phyloP scores from a whole-genome alignment of 2,888 invertebrate genomes.

The Anorthoa munda region DNA sequence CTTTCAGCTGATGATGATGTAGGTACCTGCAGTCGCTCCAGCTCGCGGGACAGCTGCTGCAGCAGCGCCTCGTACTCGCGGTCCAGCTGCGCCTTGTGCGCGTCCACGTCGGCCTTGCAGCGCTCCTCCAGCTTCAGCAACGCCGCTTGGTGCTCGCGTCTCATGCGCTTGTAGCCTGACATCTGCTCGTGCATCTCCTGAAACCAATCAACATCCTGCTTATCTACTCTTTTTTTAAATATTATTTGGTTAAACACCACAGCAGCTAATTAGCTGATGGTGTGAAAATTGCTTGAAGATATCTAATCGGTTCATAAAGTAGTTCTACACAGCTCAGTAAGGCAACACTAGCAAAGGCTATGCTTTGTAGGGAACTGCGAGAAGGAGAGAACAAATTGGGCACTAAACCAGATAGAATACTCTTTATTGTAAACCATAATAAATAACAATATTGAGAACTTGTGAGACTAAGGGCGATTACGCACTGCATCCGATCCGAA shows the following conservation, averaged over 20 bases:
- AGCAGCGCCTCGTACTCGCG: slow-evolving; percentile 98
- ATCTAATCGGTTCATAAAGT: no score
- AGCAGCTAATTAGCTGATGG: no score
- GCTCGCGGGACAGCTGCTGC: slow-evolving; percentile 97
- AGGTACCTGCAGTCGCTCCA: slow-evolving; percentile 95
- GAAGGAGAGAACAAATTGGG: no score
- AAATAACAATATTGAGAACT: not conserved
- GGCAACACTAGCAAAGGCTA: no score
- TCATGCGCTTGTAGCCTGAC: slow-evolving; percentile 99
- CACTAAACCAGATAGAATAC: no score
- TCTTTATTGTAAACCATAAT: not conserved
- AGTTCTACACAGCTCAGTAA: no score
- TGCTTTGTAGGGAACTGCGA: no score
- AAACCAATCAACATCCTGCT: slow-evolving; percentile 56
- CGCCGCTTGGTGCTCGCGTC: slow-evolving; percentile 99
- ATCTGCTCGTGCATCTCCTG: slow-evolving; percentile 99
- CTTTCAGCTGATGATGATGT: no score
- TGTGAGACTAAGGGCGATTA: no score
- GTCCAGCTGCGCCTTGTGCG: slow-evolving; percentile 98
- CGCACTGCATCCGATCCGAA: no score
- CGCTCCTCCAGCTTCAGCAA: slow-evolving; percentile 98
- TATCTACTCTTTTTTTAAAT: slow-evolving; percentile 21
- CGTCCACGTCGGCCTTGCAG: slow-evolving; percentile 99
- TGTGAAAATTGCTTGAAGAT: no score
- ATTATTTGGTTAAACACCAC: not conserved